These are phyloP conservation scores for Passer montanus DNA, from an alignment of 2,113 vertebrate species.

Conservation along the genomic window DNA sequence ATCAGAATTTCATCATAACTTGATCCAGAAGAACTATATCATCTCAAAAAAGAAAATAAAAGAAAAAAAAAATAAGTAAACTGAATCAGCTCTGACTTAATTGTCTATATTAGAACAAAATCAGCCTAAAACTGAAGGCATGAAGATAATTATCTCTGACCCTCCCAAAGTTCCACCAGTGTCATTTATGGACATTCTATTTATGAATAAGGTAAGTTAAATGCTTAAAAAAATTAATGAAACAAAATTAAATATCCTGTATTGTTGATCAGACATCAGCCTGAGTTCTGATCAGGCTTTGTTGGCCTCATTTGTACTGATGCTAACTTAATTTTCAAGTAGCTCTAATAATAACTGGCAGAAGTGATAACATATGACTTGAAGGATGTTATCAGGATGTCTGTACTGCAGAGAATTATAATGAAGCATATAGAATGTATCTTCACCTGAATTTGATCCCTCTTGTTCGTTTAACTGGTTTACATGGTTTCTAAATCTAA, in stretches of 20 bases:
- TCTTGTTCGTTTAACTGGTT: background rate
- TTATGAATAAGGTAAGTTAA: background rate
- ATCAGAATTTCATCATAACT: background rate
- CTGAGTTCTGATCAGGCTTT: background rate
- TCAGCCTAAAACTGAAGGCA: background rate
- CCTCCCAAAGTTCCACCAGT: background rate
- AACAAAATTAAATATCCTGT: background rate
- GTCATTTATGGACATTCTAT: background rate
- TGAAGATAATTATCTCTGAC: background rate
- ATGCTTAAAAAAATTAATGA: background rate
- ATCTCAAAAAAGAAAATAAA: background rate
- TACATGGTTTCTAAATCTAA: background rate
- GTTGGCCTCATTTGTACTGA: background rate
- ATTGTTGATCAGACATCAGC: background rate
- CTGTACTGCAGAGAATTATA: background rate
- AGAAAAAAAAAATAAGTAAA: background rate
- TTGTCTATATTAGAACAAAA: background rate
- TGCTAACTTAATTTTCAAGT: constrained; percentile 15
- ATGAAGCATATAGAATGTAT: background rate
- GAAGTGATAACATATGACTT: background rate
- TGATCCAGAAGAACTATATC: background rate
- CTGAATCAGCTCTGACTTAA: background rate
- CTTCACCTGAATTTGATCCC: background rate
- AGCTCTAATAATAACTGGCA: background rate
- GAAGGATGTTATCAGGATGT: background rate